These are phyloP conservation scores for Ceratina japonica DNA, from an alignment of 1,140 invertebrate species.

Conservation along the genomic window DNA sequence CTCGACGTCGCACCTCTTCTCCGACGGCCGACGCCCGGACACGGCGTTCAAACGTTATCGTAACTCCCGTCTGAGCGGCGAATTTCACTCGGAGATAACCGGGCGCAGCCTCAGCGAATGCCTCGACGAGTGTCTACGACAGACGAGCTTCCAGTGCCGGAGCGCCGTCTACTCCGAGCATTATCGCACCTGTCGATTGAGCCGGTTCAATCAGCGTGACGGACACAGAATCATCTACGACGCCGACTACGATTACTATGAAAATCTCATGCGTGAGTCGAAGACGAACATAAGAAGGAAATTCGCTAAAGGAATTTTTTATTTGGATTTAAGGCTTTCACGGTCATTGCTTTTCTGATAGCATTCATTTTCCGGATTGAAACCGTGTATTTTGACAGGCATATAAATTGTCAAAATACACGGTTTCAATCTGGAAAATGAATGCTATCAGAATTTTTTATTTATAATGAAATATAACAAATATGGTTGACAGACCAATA, in stretches of 20 bases:
- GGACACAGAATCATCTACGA: conserved; percentile 94
- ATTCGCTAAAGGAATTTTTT: too few species aligned
- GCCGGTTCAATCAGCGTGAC: conserved; percentile 91
- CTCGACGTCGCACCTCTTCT: conserved; percentile 88
- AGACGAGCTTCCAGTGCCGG: conserved; percentile 92
- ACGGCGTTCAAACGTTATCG: conserved; percentile 93
- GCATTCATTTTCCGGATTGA: too few species aligned
- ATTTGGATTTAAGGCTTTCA: too few species aligned
- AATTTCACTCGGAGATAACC: conserved; percentile 94
- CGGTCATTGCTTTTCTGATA: too few species aligned
- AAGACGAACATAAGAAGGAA: too few species aligned
- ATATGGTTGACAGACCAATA: conserved; percentile 72
- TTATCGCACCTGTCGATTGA: conserved; percentile 89
- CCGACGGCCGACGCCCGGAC: conserved; percentile 88
- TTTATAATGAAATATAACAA: too few species aligned
- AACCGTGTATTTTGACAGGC: too few species aligned
- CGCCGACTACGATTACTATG: conserved; percentile 94
- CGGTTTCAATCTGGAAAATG: too few species aligned
- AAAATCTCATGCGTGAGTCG: conserved; percentile 93
- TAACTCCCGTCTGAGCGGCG: conserved; percentile 90
- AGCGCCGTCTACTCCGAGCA: conserved; percentile 93
- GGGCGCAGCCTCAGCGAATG: conserved; percentile 92
- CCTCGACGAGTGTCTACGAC: conserved; percentile 91
- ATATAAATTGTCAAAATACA: too few species aligned
- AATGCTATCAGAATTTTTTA: too few species aligned